A percentile compares a stretch with the other conserved stretches of the same genome.
These are phyloP conservation scores for Myrmophylax atrothorax DNA, from an alignment of 2,113 vertebrate species.

Conservation along the genomic window DNA sequence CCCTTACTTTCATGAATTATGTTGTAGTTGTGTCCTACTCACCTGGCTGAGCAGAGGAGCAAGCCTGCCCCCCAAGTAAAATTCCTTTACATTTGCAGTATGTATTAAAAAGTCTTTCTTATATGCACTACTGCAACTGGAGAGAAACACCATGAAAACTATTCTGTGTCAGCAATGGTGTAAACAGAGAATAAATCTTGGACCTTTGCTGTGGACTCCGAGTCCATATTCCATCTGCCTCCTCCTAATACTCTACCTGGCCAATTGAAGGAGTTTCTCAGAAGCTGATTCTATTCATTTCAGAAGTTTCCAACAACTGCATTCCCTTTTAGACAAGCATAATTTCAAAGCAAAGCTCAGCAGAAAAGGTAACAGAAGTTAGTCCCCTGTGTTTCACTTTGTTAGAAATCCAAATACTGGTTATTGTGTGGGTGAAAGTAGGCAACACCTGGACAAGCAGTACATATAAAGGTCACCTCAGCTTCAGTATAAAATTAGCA, in stretches of 20 bases:
- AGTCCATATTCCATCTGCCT: not conserved
- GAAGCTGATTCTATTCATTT: not conserved
- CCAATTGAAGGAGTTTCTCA: not conserved
- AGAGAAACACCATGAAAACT: not conserved
- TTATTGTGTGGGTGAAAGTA: not conserved
- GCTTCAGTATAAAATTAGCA: constrained; percentile 8
- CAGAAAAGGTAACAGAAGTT: not conserved
- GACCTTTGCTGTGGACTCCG: not conserved
- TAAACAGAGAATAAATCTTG: not conserved
- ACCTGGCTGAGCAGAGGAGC: not conserved
- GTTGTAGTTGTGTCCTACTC: not conserved
- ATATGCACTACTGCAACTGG: not conserved
- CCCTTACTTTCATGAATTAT: not conserved
- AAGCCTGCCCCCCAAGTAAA: not conserved
- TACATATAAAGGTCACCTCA: constrained; percentile 25
- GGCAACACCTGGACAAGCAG: not conserved
- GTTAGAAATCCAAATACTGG: not conserved
- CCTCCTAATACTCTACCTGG: not conserved
- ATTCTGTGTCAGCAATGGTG: not conserved
- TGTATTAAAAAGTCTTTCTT: not conserved
- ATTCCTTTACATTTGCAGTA: not conserved
- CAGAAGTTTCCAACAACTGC: not conserved
- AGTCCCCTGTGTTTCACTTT: not conserved
- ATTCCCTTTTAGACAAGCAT: not conserved
- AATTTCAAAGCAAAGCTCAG: not conserved